These are phyloP conservation scores for Turnix velox DNA, from an alignment of 2,113 vertebrate genomes.

Conservation along the genomic window DNA sequence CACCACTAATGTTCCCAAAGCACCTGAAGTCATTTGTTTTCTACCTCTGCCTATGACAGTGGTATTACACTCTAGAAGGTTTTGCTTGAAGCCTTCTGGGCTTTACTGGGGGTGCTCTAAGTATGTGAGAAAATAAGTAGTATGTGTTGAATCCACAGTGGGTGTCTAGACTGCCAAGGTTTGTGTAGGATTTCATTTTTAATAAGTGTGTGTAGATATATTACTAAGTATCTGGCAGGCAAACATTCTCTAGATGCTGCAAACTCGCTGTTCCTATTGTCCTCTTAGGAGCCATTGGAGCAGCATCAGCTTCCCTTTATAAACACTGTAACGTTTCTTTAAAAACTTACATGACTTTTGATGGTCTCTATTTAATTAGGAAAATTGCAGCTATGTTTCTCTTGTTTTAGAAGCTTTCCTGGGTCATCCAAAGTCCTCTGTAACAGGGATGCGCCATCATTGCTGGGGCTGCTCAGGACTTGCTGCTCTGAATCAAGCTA, in stretches of 20 bases:
- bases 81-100: conserved; percentile 28
- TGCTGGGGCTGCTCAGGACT: neutral
- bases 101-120: neutral
- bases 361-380: conserved; percentile 48
- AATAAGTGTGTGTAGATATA: conserved; percentile 4
- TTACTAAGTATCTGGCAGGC: neutral
- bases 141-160: neutral
- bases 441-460: neutral
- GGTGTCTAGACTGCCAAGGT: neutral
- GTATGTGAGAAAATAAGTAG: conserved; percentile 37
- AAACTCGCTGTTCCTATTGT: neutral
- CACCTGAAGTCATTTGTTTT: conserved; percentile 49
- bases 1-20: conserved; percentile 18
- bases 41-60: conserved; percentile 19
- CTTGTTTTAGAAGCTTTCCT: neutral
- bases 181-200: conserved; percentile 7
- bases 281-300: conserved; percentile 34
- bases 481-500: neutral
- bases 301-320: neutral
- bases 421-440: neutral
- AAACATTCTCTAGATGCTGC: neutral
- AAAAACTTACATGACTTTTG: conserved; percentile 27
- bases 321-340: neutral
- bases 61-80: conserved; percentile 2
- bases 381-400: neutral